phyloP scores from a whole-genome alignment of 2,888 invertebrate species.

The Syritta pipiens region DNA sequence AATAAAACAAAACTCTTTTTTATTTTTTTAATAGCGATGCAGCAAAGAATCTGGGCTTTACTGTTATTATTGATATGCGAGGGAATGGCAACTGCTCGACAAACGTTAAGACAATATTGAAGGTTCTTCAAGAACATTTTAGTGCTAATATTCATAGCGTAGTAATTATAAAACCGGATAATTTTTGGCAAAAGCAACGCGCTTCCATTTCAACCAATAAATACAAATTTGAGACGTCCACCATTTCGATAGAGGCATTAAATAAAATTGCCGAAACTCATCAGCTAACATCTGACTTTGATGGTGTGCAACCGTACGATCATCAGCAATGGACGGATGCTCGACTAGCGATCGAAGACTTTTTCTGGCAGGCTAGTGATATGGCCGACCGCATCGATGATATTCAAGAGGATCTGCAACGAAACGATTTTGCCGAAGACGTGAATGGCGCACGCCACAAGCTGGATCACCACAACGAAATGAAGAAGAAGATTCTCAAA shows the following conservation, averaged over 20 bases:
- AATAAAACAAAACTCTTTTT: neutral
- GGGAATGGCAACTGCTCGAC: conserved; percentile 90
- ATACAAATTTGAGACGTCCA: conserved; percentile 99
- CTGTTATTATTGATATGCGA: conserved; percentile 98
- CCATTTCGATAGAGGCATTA: conserved; percentile 97
- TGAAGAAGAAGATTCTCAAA: conserved; percentile 95
- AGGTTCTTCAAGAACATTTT: conserved; percentile 97
- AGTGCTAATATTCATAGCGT: conserved; percentile 95
- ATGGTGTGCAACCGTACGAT: conserved; percentile 95
- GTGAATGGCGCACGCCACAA: conserved; percentile 94
- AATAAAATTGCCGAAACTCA: conserved; percentile 94
- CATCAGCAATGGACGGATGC: conserved; percentile 98
- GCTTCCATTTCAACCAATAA: conserved; percentile 98
- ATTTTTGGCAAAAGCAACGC: conserved; percentile 99
- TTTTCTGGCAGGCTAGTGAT: conserved; percentile 97
- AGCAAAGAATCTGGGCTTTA: conserved; percentile 89
- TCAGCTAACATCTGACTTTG: conserved; percentile 95
- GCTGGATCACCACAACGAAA: conserved; percentile 95
- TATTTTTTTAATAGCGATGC: conserved; percentile 75
- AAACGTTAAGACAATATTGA: conserved; percentile 97
- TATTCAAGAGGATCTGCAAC: conserved; percentile 93
- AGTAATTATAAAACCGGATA: conserved; percentile 98
- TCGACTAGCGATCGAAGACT: conserved; percentile 95
- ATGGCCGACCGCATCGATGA: conserved; percentile 95
- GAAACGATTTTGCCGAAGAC: conserved; percentile 97